phyloP scores from a whole-genome alignment of 2,113 vertebrate species.

The Lophochroa leadbeateri region DNA sequence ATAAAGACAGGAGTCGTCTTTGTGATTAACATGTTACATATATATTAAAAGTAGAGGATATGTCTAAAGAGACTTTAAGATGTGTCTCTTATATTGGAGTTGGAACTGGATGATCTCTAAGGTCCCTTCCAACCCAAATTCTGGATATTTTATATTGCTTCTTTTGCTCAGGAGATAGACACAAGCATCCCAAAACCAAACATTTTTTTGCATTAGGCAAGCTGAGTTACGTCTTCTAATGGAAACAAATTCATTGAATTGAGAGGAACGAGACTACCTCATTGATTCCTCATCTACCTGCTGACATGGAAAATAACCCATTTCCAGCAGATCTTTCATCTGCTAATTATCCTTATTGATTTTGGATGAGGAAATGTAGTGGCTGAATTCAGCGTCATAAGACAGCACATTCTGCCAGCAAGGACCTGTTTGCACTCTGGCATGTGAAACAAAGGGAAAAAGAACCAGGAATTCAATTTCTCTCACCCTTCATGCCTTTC shows the following conservation, averaged over 20 bases:
- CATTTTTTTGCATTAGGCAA: not conserved
- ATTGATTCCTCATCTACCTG: conserved; percentile 56
- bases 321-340: conserved; percentile 53
- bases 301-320: conserved; percentile 14
- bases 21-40: not conserved
- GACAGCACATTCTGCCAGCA: not conserved
- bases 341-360: conserved; percentile 61
- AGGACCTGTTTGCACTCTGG: not conserved
- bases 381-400: not conserved
- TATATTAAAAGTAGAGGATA: not conserved
- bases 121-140: not conserved
- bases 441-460: not conserved
- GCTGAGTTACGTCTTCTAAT: not conserved
- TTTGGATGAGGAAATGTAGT: conserved; percentile 11
- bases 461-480: not conserved
- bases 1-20: not conserved
- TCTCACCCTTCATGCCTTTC: not conserved
- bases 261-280: not conserved
- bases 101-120: not conserved
- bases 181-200: not conserved
- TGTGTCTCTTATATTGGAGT: not conserved
- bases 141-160: not conserved
- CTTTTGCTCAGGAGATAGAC: not conserved
- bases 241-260: conserved; percentile 20
- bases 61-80: not conserved